Conservation (phyloP, 2,888 invertebrate genomes). For the Agriopis marginaria region DNA sequence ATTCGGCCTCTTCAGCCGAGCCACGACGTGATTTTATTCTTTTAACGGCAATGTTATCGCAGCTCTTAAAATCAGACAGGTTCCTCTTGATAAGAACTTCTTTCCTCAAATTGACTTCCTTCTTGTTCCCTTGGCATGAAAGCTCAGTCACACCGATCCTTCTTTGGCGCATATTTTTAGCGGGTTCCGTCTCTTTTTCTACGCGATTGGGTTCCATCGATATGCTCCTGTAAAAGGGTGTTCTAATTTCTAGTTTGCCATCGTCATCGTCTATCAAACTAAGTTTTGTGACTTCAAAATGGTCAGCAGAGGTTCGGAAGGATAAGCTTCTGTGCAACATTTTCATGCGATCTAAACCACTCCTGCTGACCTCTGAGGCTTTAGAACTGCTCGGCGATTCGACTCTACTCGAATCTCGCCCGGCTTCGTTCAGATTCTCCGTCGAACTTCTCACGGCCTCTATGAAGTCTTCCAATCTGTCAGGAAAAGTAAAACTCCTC, state of each 20-base stretch:
- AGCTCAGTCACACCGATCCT: slow-evolving; percentile 59
- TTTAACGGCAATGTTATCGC: slow-evolving; percentile 58
- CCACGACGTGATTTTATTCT: slow-evolving; percentile 44
- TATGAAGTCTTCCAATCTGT: slow-evolving; percentile 59
- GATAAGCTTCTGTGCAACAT: slow-evolving; percentile 58
- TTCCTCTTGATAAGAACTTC: slow-evolving; percentile 63
- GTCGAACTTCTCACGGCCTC: slow-evolving; percentile 44
- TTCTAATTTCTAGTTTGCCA: slow-evolving; percentile 49
- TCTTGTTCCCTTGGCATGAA: slow-evolving; percentile 58
- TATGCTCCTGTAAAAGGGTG: slow-evolving; percentile 61
- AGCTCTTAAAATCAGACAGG: slow-evolving; percentile 62
- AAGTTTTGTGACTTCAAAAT: slow-evolving; percentile 46
- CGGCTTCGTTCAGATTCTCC: slow-evolving; percentile 43
- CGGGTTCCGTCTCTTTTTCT: slow-evolving; percentile 37
- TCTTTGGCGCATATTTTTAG: slow-evolving; percentile 56
- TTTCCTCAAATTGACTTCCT: slow-evolving; percentile 63
- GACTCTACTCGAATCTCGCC: slow-evolving; percentile 28
- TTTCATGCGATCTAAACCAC: slow-evolving; percentile 61
- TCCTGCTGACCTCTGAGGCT: slow-evolving; percentile 49
- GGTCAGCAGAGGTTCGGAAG: slow-evolving; percentile 52
- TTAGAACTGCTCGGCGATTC: slow-evolving; percentile 42
- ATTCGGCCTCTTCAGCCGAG: slow-evolving; percentile 36
- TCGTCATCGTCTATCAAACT: slow-evolving; percentile 32
- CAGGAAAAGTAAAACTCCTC: slow-evolving; percentile 68
- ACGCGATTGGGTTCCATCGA: slow-evolving; percentile 52